Conservation (phyloP, 2,113 vertebrate species). For the Dunckerocampus dactyliophorus region DNA sequence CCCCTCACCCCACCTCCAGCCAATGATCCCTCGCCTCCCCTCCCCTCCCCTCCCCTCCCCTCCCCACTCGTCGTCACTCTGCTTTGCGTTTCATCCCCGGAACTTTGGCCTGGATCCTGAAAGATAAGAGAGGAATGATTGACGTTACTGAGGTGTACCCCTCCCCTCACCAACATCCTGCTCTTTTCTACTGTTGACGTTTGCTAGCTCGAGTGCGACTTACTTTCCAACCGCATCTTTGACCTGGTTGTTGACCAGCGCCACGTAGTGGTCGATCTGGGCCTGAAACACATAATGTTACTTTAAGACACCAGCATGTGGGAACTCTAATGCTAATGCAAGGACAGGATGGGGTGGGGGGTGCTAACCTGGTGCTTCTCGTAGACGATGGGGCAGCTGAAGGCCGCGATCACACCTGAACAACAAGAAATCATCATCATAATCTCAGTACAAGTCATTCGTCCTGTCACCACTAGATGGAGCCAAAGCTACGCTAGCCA, state of each 20-base stretch:
- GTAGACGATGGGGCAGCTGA: conserved; percentile 92
- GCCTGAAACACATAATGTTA: conserved; percentile 65
- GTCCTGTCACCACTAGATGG: conserved; percentile 5
- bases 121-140: conserved; percentile 9
- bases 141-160: neutral
- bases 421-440: neutral
- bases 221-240: conserved; percentile 88
- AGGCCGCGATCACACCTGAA: conserved; percentile 84
- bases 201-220: conserved; percentile 49
- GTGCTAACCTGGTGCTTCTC: conserved; percentile 91
- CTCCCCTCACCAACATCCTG: no score
- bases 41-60: conserved; percentile 46
- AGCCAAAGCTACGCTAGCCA: no score
- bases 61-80: conserved; percentile 73
- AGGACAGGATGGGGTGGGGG: neutral
- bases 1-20: neutral
- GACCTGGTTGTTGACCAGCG: conserved; percentile 83
- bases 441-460: no score
- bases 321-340: neutral
- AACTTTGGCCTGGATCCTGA: conserved; percentile 91
- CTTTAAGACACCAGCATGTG: neutral
- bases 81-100: conserved; percentile 92
- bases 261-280: conserved; percentile 90
- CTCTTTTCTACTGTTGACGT: no score
- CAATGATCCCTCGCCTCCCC: neutral